Percentiles rank a stretch among this genome's conserved stretches.
Evolutionary conservation across 2,888 invertebrate genomes (phyloP).

Genomic region (Callyntrura sp.): DNA sequence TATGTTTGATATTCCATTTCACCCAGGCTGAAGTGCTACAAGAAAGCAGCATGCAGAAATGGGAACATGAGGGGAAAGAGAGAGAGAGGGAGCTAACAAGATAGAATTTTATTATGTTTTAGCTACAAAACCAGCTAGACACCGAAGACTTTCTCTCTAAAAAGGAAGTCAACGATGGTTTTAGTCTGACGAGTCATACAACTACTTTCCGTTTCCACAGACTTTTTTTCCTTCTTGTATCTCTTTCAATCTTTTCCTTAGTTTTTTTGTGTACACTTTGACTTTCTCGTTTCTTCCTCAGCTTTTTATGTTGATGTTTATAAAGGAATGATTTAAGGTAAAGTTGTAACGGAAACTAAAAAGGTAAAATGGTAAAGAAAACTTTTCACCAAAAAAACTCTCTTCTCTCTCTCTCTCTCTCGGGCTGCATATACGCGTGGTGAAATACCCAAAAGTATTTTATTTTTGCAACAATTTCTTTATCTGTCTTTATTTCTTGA

Average conservation of each 20-base stretch:
- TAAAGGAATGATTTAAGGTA: slow-evolving; percentile 50
- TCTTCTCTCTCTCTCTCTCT: neutral
- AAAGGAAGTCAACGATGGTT: slow-evolving; percentile 41
- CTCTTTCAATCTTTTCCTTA: neutral
- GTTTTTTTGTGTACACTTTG: neutral
- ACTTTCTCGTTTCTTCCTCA: neutral
- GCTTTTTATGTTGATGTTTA: slow-evolving; percentile 35
- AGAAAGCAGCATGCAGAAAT: neutral
- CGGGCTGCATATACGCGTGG: neutral
- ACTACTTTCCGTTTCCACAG: neutral
- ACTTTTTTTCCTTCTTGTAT: neutral
- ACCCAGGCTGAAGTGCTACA: slow-evolving; percentile 7
- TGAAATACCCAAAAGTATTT: neutral
- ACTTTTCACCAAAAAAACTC: neutral
- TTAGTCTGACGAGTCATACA: slow-evolving; percentile 19
- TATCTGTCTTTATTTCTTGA: neutral
- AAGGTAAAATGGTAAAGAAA: slow-evolving; percentile 1
- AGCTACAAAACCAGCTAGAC: slow-evolving; percentile 44
- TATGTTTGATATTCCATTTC: slow-evolving; percentile 66
- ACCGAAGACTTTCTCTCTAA: slow-evolving; percentile 37
- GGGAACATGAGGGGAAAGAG: slow-evolving; percentile 27
- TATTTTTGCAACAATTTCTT: neutral
- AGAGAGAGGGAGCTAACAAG: slow-evolving; percentile 6
- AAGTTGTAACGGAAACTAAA: slow-evolving; percentile 48
- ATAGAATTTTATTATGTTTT: slow-evolving; percentile 62